Base-by-base conservation (phyloP, 2,888 invertebrate genomes). In the Troides oblongomaculatus region DNA sequence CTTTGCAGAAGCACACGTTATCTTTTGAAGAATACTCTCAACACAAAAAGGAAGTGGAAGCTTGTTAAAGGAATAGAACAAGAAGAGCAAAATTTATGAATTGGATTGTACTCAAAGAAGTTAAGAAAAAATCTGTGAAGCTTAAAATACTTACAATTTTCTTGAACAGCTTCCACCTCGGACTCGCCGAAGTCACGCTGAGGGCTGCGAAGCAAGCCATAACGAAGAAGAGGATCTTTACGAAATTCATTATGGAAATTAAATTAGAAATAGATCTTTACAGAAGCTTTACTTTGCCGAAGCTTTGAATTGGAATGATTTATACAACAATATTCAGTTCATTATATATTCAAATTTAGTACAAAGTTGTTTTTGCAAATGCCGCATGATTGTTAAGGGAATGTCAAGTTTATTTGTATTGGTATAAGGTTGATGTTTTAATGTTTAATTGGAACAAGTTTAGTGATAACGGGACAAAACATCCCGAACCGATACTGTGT, bases 231-330 rank as follows among this genome's bases (percentile, higher is more conserved):
- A 81, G 74, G 39, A 79, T 70, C 58, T 74, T 78, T 5, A 72
- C 46, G 68, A 84, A 83, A 74, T 84, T 82, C 85, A 84, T 85
- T 76, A 75, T 56, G 17, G 17, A 36, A 50, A 53, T 50, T 39
- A 43, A 46, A 23, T 58, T 39, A 0, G 14, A 59, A 50, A 63
- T 30, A n/a, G 17, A 12, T 36, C 7, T 58, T 17, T 21, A 3
- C 1, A 1, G n/a, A 60, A 59, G 6, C 21, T 59, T 53, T n/a
- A 18, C 21, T 17, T 36, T 18, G 30, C 1, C 23, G 21, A 58
- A 62, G 65, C 57, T 69, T 23, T 21, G 30, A 14, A 39, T 30
- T 53, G 46, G 64, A 64, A 68, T 68, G 58, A 64, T 59, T 68
- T 53, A 23, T 12, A 5, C 25, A 30, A 50, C 17, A 23, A 36